These are phyloP conservation scores for Heterotis niloticus DNA, from an alignment of 2,113 vertebrate species.

Conservation along the genomic window DNA sequence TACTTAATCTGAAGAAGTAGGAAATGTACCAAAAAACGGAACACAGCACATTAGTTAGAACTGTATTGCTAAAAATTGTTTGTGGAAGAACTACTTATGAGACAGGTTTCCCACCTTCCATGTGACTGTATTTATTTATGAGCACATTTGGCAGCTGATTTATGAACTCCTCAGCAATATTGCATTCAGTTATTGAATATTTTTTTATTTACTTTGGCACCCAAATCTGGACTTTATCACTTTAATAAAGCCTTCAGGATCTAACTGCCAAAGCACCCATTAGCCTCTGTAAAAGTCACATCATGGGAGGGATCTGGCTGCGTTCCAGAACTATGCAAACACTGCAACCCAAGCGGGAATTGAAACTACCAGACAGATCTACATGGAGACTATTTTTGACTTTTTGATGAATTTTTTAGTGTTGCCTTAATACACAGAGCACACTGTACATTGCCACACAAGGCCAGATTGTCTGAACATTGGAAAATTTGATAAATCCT, in stretches of 20 bases:
- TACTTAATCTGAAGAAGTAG: too few relatives aligned
- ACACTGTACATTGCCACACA: not conserved
- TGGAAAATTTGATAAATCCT: not conserved
- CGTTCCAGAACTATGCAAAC: not conserved
- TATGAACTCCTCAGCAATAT: too few relatives aligned
- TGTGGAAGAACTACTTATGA: too few relatives aligned
- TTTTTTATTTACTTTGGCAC: not conserved
- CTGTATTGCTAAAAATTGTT: too few relatives aligned
- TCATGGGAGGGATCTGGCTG: not conserved
- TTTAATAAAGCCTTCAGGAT: constrained; percentile 4
- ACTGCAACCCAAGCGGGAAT: not conserved
- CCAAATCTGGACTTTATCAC: not conserved
- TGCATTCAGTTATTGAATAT: not conserved
- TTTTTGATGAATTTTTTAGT: not conserved
- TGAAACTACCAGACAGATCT: not conserved
- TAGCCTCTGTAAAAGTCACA: not conserved
- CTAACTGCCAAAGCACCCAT: not conserved
- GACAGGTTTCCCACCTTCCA: too few relatives aligned
- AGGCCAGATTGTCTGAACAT: not conserved
- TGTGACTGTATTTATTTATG: too few relatives aligned
- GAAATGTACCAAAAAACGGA: too few relatives aligned
- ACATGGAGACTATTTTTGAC: not conserved
- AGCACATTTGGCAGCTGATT: too few relatives aligned
- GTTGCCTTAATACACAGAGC: not conserved
- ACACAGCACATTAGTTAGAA: too few relatives aligned